A percentile compares a stretch with the other conserved stretches of the same genome.
Evolutionary conservation across 2,113 vertebrate species (phyloP).

Genomic region (Eubucco bourcierii): DNA sequence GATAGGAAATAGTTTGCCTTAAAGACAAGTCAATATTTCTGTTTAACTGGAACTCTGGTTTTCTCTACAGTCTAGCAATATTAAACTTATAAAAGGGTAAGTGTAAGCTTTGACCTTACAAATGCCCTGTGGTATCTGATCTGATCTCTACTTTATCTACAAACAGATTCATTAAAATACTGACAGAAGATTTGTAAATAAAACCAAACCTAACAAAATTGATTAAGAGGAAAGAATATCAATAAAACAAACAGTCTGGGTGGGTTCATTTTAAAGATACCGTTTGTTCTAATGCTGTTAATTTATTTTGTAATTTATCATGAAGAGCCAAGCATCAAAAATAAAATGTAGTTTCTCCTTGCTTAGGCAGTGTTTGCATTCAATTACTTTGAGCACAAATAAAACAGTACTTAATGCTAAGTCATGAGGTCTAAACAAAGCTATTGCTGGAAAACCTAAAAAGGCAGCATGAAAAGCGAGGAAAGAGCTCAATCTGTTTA

Average conservation of each 20-base stretch:
- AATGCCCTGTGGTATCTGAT: neutral
- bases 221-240: neutral
- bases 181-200: neutral
- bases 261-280: neutral
- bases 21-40: neutral
- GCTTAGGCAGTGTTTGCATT: neutral
- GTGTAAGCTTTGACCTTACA: neutral
- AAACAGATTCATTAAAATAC: conserved; percentile 21
- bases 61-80: neutral
- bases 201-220: neutral
- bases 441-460: neutral
- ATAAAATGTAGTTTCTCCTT: neutral
- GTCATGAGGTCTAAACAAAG: neutral
- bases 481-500: neutral
- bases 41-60: neutral
- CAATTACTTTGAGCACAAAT: neutral
- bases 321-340: neutral
- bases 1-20: neutral
- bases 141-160: conserved; percentile 16
- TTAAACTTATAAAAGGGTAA: neutral
- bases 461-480: neutral
- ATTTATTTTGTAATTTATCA: neutral
- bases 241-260: neutral
- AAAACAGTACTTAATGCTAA: neutral
- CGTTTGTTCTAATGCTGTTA: neutral